Conservation (phyloP, 64 coral and sea anemone species). For the Acropora yongei region DNA sequence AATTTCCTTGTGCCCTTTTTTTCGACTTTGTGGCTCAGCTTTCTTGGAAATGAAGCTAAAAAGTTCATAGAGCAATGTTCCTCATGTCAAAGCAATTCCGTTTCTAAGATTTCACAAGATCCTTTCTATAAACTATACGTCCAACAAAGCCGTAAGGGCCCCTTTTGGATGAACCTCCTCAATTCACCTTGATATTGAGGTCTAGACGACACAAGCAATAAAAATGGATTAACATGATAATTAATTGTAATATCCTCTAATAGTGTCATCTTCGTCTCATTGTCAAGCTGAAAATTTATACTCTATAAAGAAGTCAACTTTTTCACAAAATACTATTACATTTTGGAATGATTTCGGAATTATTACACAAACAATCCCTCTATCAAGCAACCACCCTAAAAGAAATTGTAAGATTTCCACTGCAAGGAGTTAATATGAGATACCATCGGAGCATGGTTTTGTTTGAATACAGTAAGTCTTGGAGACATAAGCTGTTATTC, state of each 20-base stretch:
- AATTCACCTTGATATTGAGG: not conserved
- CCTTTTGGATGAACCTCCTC: not conserved
- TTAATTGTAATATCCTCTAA: not conserved
- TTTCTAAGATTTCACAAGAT: not conserved
- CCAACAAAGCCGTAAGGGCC: not conserved
- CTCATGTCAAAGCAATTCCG: not conserved
- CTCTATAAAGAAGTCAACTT: not conserved
- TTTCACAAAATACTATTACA: not conserved
- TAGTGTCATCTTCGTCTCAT: not conserved
- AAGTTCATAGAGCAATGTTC: not conserved
- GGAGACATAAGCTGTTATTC: not conserved
- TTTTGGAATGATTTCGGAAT: not conserved
- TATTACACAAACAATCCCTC: not conserved
- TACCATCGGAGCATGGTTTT: not conserved
- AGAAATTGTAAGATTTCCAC: not conserved
- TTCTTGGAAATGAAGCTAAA: not conserved
- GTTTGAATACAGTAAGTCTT: not conserved
- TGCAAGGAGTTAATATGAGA: not conserved
- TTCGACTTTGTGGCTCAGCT: not conserved
- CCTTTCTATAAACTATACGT: not conserved
- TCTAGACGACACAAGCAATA: not conserved
- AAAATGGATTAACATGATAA: not conserved
- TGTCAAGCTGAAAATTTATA: not conserved
- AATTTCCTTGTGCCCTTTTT: not conserved
- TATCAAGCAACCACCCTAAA: not conserved